These are phyloP conservation scores for Odocoileus virginianus DNA, from an alignment of 2,113 vertebrate species.

Conservation along the genomic window DNA sequence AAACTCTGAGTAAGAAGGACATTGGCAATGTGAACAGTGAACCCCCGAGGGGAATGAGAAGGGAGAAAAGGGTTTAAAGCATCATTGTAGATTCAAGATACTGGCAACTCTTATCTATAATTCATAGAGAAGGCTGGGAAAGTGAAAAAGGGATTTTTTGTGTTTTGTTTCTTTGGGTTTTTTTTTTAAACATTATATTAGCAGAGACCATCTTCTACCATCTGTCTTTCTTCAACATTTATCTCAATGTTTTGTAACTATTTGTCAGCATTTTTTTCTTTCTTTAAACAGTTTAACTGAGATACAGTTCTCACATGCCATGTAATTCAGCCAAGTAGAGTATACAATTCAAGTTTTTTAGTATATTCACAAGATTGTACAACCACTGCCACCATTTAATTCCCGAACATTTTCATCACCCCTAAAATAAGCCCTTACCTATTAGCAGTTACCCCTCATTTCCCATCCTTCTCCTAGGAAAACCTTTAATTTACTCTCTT, in stretches of 20 bases:
- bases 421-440: neutral
- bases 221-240: neutral
- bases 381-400: neutral
- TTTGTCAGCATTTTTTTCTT: neutral
- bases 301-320: neutral
- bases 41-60: fast-evolving
- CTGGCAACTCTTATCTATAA: neutral
- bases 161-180: neutral
- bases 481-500: neutral
- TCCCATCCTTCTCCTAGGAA: no score
- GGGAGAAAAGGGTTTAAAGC: neutral
- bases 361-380: neutral
- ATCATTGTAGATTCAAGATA: neutral
- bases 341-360: neutral
- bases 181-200: neutral
- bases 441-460: neutral
- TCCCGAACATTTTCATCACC: neutral
- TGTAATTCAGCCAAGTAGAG: neutral
- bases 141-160: neutral
- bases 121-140: neutral
- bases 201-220: neutral
- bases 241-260: neutral
- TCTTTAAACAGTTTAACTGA: neutral
- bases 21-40: neutral
- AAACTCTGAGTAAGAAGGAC: neutral